These are phyloP conservation scores for Tenebrio molitor DNA, from an alignment of 1,140 invertebrate species.

Conservation along the genomic window DNA sequence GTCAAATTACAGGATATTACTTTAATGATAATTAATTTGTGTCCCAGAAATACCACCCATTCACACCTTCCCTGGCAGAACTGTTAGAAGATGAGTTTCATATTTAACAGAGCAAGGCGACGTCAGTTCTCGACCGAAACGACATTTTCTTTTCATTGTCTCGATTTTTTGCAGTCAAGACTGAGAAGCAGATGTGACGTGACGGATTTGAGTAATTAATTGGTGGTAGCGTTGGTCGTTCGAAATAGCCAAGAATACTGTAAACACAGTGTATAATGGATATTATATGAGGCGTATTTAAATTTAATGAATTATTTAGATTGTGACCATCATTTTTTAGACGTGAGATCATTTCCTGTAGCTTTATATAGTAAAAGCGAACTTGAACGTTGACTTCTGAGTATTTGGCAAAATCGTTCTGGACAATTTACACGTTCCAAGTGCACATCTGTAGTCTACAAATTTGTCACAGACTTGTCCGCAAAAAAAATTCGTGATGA, in stretches of 20 bases:
- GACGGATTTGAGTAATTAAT: background rate
- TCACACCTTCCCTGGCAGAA: background rate
- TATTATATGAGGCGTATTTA: conserved; percentile 19
- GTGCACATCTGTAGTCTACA: too few relatives aligned
- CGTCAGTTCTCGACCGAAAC: background rate
- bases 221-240: background rate
- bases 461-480: too few relatives aligned
- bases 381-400: conserved; percentile 35
- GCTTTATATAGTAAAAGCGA: conserved; percentile 37
- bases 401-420: conserved; percentile 31
- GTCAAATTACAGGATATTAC: conserved; percentile 1
- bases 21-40: conserved; percentile 9
- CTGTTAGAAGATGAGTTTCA: background rate
- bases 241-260: background rate
- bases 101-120: background rate
- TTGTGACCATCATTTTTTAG: conserved; percentile 40
- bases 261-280: conserved; percentile 13
- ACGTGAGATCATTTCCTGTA: conserved; percentile 44
- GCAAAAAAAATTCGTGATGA: too few relatives aligned
- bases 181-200: background rate
- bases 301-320: conserved; percentile 45
- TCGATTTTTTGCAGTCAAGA: background rate
- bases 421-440: conserved; percentile 5
- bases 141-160: background rate
- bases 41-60: background rate